A percentile compares a stretch with the other conserved stretches of the same genome.
These are phyloP conservation scores for Limenitis camilla DNA, from an alignment of 2,888 invertebrate species.

Conservation along the genomic window DNA sequence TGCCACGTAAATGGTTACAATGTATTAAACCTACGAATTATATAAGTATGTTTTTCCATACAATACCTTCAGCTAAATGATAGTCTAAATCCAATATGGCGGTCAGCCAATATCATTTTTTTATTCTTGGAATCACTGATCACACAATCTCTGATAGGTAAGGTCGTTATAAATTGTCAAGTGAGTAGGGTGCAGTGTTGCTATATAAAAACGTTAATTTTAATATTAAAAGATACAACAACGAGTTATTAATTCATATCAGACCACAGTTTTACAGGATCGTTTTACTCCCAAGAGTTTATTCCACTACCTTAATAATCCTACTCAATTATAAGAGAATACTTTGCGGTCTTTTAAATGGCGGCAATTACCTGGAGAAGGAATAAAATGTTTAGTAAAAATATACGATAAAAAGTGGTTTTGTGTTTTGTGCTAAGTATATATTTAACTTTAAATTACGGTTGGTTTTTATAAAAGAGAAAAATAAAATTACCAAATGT, in stretches of 20 bases:
- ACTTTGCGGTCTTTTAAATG: slow-evolving; percentile 6
- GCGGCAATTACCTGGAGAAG: slow-evolving; percentile 2
- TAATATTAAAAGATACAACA: too few relatives aligned
- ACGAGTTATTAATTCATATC: not conserved
- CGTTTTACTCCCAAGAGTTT: slow-evolving; percentile 1
- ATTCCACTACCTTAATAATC: slow-evolving; percentile 4
- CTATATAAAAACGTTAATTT: too few relatives aligned
- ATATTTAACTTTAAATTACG: too few relatives aligned
- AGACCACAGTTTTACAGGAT: not conserved
- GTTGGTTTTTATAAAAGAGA: too few relatives aligned
- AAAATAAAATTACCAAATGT: too few relatives aligned
- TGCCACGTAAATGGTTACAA: slow-evolving; percentile 15
- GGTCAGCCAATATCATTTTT: too few relatives aligned
- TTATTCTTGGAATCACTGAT: too few relatives aligned
- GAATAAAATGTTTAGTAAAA: not conserved
- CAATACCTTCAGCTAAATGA: not conserved
- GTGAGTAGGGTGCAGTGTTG: too few relatives aligned
- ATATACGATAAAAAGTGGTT: not conserved
- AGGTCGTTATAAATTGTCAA: too few relatives aligned
- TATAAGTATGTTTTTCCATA: not conserved
- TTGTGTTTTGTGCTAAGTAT: not conserved
- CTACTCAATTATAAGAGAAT: slow-evolving; percentile 9
- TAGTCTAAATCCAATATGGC: too few relatives aligned
- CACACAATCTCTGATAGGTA: too few relatives aligned
- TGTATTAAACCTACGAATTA: not conserved